These are phyloP conservation scores for Leptinotarsa tumamoca DNA, from an alignment of 2,888 invertebrate species.

Conservation along the genomic window DNA sequence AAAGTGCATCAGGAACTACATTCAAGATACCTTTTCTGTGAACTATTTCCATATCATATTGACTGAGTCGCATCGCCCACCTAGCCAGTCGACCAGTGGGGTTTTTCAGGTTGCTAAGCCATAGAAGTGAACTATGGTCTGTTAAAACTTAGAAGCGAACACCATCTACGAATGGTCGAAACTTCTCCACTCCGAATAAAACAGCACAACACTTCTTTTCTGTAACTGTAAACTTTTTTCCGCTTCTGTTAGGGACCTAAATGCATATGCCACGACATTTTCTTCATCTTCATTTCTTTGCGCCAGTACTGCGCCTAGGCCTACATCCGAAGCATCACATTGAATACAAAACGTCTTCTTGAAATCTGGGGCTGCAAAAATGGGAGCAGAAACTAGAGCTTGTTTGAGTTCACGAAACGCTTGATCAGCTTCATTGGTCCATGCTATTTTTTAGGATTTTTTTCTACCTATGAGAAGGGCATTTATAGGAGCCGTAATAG, in stretches of 20 bases:
- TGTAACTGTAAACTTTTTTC: background rate
- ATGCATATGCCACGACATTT: no score
- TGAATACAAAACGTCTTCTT: conserved; percentile 1
- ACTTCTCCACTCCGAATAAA: conserved; percentile 2
- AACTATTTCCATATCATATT: conserved; percentile 5
- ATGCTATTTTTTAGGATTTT: conserved; percentile 27
- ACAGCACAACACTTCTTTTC: no score
- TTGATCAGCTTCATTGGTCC: conserved; percentile 22
- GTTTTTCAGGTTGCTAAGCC: background rate
- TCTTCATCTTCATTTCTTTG: no score
- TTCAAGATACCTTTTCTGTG: conserved; percentile 1
- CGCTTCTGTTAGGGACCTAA: no score
- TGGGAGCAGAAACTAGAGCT: conserved; percentile 36
- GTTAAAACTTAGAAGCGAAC: background rate
- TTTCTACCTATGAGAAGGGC: no score
- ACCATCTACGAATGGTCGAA: background rate
- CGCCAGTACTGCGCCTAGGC: background rate
- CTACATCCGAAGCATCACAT: background rate
- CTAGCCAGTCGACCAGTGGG: background rate
- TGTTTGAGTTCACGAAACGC: conserved; percentile 32
- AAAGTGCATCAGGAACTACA: conserved; percentile 8
- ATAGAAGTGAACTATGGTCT: conserved; percentile 6
- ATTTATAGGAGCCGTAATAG: no score
- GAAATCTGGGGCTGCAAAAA: conserved; percentile 46
- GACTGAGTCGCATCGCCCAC: conserved; percentile 1